Conservation (phyloP, 2,888 invertebrate genomes). For the Hypena proboscidalis region DNA sequence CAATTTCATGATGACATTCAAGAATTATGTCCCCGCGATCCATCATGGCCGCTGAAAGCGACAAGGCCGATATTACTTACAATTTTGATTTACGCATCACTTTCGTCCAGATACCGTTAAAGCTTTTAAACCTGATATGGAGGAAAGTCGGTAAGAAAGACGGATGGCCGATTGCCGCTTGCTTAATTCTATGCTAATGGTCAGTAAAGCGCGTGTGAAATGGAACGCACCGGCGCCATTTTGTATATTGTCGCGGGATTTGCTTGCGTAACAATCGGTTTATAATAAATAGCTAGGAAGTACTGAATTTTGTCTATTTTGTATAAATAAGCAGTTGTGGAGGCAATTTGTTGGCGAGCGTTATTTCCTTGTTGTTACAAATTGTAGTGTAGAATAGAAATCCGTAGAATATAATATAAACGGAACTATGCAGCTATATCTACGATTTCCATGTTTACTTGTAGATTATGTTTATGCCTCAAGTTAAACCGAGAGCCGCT, state of each 20-base stretch:
- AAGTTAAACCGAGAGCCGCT: too few species aligned
- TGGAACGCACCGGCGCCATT: constrained; percentile 53
- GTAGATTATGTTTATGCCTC: too few species aligned
- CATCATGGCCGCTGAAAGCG: constrained; percentile 61
- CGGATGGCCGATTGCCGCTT: constrained; percentile 63
- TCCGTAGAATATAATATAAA: too few species aligned
- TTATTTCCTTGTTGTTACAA: too few species aligned
- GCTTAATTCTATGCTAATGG: constrained; percentile 72
- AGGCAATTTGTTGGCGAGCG: too few species aligned
- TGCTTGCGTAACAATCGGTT: constrained; percentile 38
- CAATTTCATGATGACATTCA: constrained; percentile 35
- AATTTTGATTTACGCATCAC: constrained; percentile 75
- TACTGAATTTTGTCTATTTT: constrained; percentile 20
- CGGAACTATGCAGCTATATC: too few species aligned
- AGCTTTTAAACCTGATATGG: constrained; percentile 71
- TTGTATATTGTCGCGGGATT: constrained; percentile 36
- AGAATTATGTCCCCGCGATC: constrained; percentile 45
- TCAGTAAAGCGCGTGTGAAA: constrained; percentile 64
- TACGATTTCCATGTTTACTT: too few species aligned
- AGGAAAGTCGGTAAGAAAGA: constrained; percentile 74
- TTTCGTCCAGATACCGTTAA: constrained; percentile 78
- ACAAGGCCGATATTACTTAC: constrained; percentile 51
- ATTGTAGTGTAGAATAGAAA: too few species aligned
- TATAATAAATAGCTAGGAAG: constrained; percentile 30
- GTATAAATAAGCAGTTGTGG: too few species aligned